Conservation (phyloP, 2,888 invertebrate species). For the Synergus gifuensis region DNA sequence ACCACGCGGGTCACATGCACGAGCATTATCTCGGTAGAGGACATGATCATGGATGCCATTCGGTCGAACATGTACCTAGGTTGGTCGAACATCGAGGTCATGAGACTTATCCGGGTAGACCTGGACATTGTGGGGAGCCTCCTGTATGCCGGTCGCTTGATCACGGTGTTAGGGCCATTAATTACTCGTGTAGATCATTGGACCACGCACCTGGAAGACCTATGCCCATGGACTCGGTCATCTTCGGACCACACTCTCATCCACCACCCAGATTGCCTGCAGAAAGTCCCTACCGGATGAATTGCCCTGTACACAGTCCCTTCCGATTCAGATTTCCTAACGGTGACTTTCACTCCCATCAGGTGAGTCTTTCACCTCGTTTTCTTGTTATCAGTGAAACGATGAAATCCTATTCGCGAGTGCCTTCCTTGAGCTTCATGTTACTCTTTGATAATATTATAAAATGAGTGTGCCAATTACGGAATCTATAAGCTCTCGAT, state of each 20-base stretch:
- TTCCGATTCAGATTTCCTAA: slow-evolving; percentile 83
- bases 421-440: background rate
- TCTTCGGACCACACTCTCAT: slow-evolving; percentile 79
- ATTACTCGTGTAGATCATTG: slow-evolving; percentile 71
- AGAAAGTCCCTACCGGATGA: slow-evolving; percentile 79
- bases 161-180: slow-evolving; percentile 66
- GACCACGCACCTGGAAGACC: slow-evolving; percentile 77
- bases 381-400: background rate
- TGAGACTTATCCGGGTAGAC: slow-evolving; percentile 63
- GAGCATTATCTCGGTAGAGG: slow-evolving; percentile 68
- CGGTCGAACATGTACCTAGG: slow-evolving; percentile 72
- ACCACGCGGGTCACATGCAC: slow-evolving; percentile 69
- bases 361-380: slow-evolving; percentile 63
- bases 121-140: slow-evolving; percentile 57
- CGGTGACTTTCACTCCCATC: slow-evolving; percentile 79
- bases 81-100: slow-evolving; percentile 70
- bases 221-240: slow-evolving; percentile 78
- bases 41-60: slow-evolving; percentile 73
- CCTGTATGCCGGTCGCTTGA: slow-evolving; percentile 64
- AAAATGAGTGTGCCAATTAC: background rate
- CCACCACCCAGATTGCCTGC: slow-evolving; percentile 79
- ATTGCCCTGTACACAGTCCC: slow-evolving; percentile 88
- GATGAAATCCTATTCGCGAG: background rate
- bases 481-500: no score
- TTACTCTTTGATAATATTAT: background rate